Evolutionary conservation across 1,140 invertebrate genomes (phyloP).

Genomic region (Drosophila ambigua): DNA sequence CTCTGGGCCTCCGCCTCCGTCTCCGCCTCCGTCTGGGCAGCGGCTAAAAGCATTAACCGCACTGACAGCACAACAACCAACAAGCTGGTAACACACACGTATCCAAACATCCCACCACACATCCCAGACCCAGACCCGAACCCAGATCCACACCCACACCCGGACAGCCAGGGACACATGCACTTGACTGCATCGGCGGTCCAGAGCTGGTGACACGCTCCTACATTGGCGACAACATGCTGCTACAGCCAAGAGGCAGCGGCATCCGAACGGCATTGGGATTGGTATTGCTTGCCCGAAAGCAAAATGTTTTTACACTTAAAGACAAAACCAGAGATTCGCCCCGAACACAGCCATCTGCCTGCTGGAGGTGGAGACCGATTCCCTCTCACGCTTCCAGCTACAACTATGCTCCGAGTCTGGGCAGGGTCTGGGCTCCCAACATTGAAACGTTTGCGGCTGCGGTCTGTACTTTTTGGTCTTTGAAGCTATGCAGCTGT

Average conservation of each 20-base stretch:
- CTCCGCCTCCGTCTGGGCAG: constrained; percentile 41
- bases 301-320: constrained; percentile 82
- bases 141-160: constrained; percentile 16
- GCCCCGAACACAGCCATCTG: constrained; percentile 49
- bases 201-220: constrained; percentile 69
- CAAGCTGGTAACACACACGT: constrained; percentile 56
- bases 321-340: constrained; percentile 81
- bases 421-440: constrained; percentile 23
- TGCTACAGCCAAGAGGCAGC: constrained; percentile 34
- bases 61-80: constrained; percentile 64
- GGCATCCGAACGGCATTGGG: constrained; percentile 24
- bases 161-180: constrained; percentile 28
- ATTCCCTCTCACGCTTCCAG: constrained; percentile 45
- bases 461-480: constrained; percentile 80
- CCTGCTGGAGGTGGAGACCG: constrained; percentile 32
- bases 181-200: constrained; percentile 72
- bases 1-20: neutral
- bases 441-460: constrained; percentile 77
- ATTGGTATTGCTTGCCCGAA: constrained; percentile 63
- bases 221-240: constrained; percentile 75
- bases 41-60: constrained; percentile 77
- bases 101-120: constrained; percentile 32
- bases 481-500: constrained; percentile 63
- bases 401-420: constrained; percentile 3
- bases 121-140: constrained; percentile 1